Conservation (phyloP, 2,113 vertebrate genomes). For the Stigmatopora nigra region DNA sequence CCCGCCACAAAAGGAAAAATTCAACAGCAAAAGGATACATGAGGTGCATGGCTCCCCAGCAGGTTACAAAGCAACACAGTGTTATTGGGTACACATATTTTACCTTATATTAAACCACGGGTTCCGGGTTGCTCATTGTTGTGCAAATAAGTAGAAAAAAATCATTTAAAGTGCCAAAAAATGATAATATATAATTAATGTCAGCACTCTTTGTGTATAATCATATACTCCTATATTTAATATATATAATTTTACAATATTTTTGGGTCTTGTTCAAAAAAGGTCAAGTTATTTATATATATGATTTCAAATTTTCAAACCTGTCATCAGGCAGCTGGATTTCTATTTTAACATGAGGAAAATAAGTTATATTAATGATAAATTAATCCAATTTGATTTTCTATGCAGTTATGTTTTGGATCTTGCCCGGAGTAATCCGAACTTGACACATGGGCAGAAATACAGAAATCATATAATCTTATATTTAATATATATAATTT, state of each 20-base stretch:
- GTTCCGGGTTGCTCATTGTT: neutral
- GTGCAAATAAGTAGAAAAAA: neutral
- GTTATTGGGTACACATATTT: neutral
- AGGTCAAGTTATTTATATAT: neutral
- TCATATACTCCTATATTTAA: no score
- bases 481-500: neutral
- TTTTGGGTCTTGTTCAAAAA: neutral
- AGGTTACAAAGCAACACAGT: neutral
- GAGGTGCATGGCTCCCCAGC: neutral
- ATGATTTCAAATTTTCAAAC: neutral
- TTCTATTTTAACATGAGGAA: neutral
- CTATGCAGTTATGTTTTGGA: neutral
- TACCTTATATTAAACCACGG: neutral
- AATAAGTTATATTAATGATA: no score
- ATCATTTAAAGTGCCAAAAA: no score
- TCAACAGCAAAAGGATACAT: neutral
- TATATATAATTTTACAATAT: neutral
- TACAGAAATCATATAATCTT: slow-evolving; percentile 3
- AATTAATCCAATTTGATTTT: neutral
- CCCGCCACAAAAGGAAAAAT: neutral
- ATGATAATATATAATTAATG: no score
- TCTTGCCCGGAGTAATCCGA: slow-evolving; percentile 21
- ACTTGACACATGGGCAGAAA: slow-evolving; percentile 22
- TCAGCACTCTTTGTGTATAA: no score
- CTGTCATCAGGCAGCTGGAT: neutral